Evolutionary conservation across 2,113 vertebrate species (phyloP).

Genomic region (Oostethus manadensis): DNA sequence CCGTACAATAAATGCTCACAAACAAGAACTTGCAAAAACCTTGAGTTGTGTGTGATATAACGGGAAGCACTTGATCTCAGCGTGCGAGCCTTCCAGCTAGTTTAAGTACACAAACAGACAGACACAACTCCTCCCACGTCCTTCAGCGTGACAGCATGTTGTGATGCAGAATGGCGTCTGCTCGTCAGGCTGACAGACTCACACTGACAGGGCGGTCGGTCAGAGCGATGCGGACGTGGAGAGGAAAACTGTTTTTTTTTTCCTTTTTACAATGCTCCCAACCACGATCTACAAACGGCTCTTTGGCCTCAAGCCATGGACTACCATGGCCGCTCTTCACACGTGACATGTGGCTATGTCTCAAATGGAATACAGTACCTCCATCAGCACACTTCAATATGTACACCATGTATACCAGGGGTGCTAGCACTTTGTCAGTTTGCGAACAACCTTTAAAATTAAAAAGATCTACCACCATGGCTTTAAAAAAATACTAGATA

Average conservation of each 20-base stretch:
- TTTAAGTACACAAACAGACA: slow-evolving; percentile 8
- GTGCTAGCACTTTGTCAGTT: too few species aligned
- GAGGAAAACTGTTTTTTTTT: slow-evolving; percentile 24
- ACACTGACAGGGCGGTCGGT: slow-evolving; percentile 54
- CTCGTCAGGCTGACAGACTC: slow-evolving; percentile 63
- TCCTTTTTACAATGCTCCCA: slow-evolving; percentile 42
- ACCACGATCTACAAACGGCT: slow-evolving; percentile 49
- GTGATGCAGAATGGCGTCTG: slow-evolving; percentile 66
- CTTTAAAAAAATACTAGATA: too few species aligned
- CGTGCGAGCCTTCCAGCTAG: slow-evolving; percentile 39
- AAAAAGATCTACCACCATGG: too few species aligned
- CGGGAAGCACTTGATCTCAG: slow-evolving; percentile 50
- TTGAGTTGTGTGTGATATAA: slow-evolving; percentile 47
- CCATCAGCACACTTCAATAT: too few species aligned
- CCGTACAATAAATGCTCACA: neutral
- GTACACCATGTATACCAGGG: too few species aligned
- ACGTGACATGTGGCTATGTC: neutral
- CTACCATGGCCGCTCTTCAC: neutral
- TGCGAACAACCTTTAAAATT: too few species aligned
- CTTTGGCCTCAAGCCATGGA: slow-evolving; percentile 17
- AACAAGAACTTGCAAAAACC: neutral
- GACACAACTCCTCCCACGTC: slow-evolving; percentile 45
- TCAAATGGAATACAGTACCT: too few species aligned
- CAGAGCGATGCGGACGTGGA: slow-evolving; percentile 45
- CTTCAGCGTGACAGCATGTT: slow-evolving; percentile 57